Percentiles rank a stretch among this genome's conserved stretches.
Evolutionary conservation across 2,797 vertebrate species (phyloP).

Genomic region (Alca torda): DNA sequence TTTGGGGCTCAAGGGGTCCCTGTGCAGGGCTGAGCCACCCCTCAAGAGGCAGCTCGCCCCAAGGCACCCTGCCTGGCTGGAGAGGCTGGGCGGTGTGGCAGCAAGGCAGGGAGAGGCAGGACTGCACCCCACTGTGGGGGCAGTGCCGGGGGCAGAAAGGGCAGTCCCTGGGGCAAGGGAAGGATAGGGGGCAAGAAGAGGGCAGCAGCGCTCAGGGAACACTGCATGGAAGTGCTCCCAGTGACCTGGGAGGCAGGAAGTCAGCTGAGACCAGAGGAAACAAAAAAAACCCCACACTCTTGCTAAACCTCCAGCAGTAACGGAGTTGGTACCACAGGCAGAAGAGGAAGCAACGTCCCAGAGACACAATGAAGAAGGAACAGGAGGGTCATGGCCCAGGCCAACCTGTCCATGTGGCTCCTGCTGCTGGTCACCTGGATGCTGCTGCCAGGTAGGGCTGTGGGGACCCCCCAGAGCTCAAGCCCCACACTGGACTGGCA

Average conservation of each 20-base stretch:
- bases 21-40: background rate
- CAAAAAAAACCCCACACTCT: rapidly evolving
- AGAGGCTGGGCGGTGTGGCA: background rate
- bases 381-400: background rate
- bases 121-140: rapidly evolving
- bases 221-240: rapidly evolving
- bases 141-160: background rate
- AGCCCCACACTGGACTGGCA: too few species aligned
- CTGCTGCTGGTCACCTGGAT: background rate
- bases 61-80: too few species aligned
- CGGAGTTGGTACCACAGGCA: rapidly evolving
- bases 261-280: background rate
- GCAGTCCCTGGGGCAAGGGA: rapidly evolving
- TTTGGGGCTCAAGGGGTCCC: background rate
- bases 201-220: too few species aligned
- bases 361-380: rapidly evolving
- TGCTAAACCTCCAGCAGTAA: too few species aligned
- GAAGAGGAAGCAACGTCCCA: background rate
- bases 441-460: background rate
- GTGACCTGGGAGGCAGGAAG: background rate
- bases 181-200: rapidly evolving
- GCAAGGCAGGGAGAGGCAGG: background rate
- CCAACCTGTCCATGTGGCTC: background rate
- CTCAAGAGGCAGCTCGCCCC: background rate
- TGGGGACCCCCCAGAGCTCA: background rate